These are phyloP conservation scores for Plodia interpunctella DNA, from an alignment of 1,140 invertebrate species.

Conservation along the genomic window DNA sequence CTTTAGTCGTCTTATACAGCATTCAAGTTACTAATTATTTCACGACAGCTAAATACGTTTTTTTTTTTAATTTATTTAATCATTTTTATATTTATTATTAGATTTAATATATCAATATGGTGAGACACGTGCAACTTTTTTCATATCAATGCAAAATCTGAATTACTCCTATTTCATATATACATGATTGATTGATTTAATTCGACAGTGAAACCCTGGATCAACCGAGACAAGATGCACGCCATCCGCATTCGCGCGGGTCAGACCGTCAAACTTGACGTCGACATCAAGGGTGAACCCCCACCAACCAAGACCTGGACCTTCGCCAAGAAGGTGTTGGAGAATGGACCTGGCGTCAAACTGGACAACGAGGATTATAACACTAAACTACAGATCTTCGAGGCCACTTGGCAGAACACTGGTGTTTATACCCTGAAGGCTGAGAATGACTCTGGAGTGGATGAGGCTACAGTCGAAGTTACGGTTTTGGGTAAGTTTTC, in stretches of 20 bases:
- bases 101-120: too few relatives aligned
- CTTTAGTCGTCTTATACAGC: too few relatives aligned
- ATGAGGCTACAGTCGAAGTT: constrained; percentile 96
- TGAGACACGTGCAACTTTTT: too few relatives aligned
- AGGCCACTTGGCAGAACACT: constrained; percentile 88
- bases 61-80: too few relatives aligned
- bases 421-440: constrained; percentile 95
- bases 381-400: constrained; percentile 89
- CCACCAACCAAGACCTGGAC: constrained; percentile 95
- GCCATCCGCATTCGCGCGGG: constrained; percentile 94
- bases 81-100: too few relatives aligned
- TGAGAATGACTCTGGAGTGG: constrained; percentile 94
- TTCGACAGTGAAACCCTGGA: constrained; percentile 88
- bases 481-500: constrained; percentile 87
- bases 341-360: constrained; percentile 79
- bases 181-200: background rate
- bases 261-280: constrained; percentile 93
- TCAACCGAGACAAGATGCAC: constrained; percentile 94
- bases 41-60: too few relatives aligned
- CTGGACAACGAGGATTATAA: constrained; percentile 97
- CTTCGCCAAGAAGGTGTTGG: constrained; percentile 81
- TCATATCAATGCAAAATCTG: too few relatives aligned
- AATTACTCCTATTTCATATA: too few relatives aligned
- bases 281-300: constrained; percentile 97
- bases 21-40: too few relatives aligned